A percentile compares a stretch with the other conserved stretches of the same genome.
Evolutionary conservation across 2,888 invertebrate genomes (phyloP).

Genomic region (Lasioglossum figueresi): DNA sequence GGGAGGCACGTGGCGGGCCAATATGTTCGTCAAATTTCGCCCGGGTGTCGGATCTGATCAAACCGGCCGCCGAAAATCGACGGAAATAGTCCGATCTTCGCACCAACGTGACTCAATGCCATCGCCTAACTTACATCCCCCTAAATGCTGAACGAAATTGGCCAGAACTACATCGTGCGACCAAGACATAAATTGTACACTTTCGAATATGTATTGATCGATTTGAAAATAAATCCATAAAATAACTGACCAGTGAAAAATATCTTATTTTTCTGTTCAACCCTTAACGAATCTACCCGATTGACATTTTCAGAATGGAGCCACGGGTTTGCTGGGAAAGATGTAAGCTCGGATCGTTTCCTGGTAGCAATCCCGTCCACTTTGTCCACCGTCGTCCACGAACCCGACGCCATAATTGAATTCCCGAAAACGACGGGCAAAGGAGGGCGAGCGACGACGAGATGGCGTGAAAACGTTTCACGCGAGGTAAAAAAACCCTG

Average conservation of each 20-base stretch:
- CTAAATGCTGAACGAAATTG: not conserved
- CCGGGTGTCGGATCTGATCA: slow-evolving; percentile 46
- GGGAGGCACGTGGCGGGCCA: slow-evolving; percentile 65
- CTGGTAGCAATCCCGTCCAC: not conserved
- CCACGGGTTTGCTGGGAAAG: not conserved
- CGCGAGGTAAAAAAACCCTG: slow-evolving; percentile 55
- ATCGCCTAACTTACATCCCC: not conserved
- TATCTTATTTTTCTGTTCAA: not conserved
- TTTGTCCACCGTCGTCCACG: slow-evolving; percentile 15
- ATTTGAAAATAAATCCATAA: not conserved
- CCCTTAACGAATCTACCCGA: not conserved
- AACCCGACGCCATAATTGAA: slow-evolving; percentile 49
- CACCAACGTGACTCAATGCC: not conserved
- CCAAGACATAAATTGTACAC: too few relatives aligned
- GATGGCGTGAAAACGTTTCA: slow-evolving; percentile 69
- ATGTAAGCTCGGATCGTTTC: not conserved
- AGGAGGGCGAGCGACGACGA: slow-evolving; percentile 2
- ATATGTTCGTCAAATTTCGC: slow-evolving; percentile 69
- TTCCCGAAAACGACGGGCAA: slow-evolving; percentile 53
- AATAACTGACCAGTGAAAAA: not conserved
- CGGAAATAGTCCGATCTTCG: not conserved
- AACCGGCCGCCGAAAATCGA: not conserved
- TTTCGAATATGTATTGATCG: too few relatives aligned
- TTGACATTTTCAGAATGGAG: not conserved
- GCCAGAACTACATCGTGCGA: not conserved